Evolutionary conservation across 2,888 invertebrate genomes (phyloP).

Genomic region (Beris chalybata): DNA sequence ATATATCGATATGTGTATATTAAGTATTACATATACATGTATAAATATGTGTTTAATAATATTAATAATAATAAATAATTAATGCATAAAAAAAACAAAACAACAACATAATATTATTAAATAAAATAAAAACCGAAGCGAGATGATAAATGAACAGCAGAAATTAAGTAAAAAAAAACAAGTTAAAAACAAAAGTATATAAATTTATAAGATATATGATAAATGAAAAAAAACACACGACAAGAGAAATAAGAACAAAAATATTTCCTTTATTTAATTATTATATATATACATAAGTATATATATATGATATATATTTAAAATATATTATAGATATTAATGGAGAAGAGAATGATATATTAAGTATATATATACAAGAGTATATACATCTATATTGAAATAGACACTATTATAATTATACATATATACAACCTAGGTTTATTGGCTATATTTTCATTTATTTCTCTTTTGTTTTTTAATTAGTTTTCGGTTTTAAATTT

Average conservation of each 20-base stretch:
- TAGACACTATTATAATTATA: too few species aligned
- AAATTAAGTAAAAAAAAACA: not conserved
- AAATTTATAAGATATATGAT: not conserved
- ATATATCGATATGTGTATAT: not conserved
- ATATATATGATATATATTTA: too few species aligned
- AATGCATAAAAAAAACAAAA: not conserved
- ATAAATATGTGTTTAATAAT: conserved; percentile 5
- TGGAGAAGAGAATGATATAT: too few species aligned
- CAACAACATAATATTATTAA: not conserved
- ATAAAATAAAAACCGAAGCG: too few species aligned
- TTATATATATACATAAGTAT: too few species aligned
- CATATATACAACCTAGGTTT: too few species aligned
- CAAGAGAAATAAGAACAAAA: not conserved
- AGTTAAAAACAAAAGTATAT: not conserved
- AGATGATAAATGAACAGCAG: not conserved
- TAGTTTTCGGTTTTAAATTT: too few species aligned
- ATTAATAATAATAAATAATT: conserved; percentile 6
- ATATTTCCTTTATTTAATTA: not conserved
- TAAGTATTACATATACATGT: not conserved
- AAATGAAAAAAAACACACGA: not conserved
- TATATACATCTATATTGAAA: too few species aligned
- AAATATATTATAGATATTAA: too few species aligned
- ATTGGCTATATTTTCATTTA: too few species aligned
- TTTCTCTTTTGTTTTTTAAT: too few species aligned
- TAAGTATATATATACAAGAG: too few species aligned